Base-by-base conservation (phyloP, 2,113 vertebrate genomes). In the Stegostoma tigrinum region DNA sequence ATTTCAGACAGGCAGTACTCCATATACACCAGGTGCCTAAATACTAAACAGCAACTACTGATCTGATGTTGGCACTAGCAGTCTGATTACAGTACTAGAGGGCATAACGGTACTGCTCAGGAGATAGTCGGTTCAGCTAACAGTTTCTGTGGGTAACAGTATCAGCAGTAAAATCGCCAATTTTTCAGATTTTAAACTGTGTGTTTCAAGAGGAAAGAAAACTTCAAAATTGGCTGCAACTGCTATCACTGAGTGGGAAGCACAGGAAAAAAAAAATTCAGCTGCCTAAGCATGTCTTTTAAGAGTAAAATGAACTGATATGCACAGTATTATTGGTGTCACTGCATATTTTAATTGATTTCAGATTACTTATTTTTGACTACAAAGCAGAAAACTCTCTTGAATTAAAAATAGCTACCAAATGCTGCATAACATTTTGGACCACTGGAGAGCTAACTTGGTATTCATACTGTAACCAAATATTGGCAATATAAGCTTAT, bases 11-110 rank as follows among this genome's bases (percentile, higher is more conserved):
- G n/a, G 61, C 89, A 66, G 15, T 66, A 67, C 27, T 15, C 87
- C 87, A 30, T 19, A n/a, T 5, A 23, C 38, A 19, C 61, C 38
- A 15, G 30, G 34, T 38, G 38, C 34, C 89, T 64, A 93, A 52
- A 75, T 72, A 30, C 66, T 21, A 95, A 72, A 95, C 64, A 95
- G 67, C 67, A 72, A 45, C 67, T 23, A 75, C 66, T 72, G 68
- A 95, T 48, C 24, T 72, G 94, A 95, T 27, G 52, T 38, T 48
- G 42, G 68, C 42, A 70, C 24, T 10, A 6, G 89, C 55, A 91
- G 89, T 93, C 93, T 45, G 24, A 95, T 95, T 48, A 70, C 67
- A 72, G 67, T 48, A 95, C 48, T 45, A 70, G 30, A 70, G 94
- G 24, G 94, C 67, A 48, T 95, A 68, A 72, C 94, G 10, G 66